Base-by-base conservation (phyloP, 2,888 invertebrate species). In the Pollenia amentaria region DNA sequence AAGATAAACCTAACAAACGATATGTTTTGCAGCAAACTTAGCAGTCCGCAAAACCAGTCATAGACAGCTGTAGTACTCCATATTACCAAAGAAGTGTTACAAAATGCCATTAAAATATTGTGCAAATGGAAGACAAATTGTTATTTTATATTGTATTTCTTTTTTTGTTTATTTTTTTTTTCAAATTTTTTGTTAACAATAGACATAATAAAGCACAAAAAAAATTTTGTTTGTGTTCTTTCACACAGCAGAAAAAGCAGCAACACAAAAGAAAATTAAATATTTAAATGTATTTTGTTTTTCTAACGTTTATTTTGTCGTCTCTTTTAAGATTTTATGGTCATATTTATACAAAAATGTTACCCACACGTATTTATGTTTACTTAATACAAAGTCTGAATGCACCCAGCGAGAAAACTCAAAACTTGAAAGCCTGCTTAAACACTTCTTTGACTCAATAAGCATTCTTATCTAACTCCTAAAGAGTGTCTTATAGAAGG, bases 101-200 rank as follows among this genome's bases (percentile, higher is more conserved):
- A 75, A 62, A 73, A 75, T 40, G 40, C 48, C 73, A 40, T 75
- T 75, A 51, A 40, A n/a, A 16, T 62, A 29, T 48, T 60, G 11
- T 29, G 40, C 73, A 73, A 64, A 75, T 18, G 51, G 6, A 64
- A 57, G 57, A 60, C 46, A 73, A 62, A 64, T 51, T 64, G 40
- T 64, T 14, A 42, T 64, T 48, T 75, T 51, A 0, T 62, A 12
- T 64, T 64, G 40, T 46, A 8, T 73, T 62, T 60, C 10, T 8
- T 38, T 48, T 29, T n/a, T 64, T 64, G 40, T 46, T 3, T 73
- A 48, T 60, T 7, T 8, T 38, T 48, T 29, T 6, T 29, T 29
- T 29, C 6, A 29, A 11, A 1, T 42, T 18, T 29, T 9, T 60
- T 62, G 40, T 51, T 51, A 75, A 75, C 62, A 64, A 18, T 38